Evolutionary conservation across 2,113 vertebrate species (phyloP).

Genomic region (Tragelaphus buxtoni): DNA sequence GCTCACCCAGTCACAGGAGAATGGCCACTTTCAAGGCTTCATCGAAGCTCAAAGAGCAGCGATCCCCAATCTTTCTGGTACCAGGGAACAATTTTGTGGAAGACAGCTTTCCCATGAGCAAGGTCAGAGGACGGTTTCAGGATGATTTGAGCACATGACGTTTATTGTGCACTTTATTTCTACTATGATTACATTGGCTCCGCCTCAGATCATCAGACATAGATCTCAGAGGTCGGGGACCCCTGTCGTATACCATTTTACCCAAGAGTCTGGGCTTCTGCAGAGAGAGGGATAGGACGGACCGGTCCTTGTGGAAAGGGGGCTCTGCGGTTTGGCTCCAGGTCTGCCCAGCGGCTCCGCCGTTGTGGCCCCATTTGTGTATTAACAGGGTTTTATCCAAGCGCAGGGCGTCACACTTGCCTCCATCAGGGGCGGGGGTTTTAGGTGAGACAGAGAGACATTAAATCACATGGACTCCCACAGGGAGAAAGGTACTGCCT

Average conservation of each 20-base stretch:
- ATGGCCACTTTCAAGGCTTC: neutral
- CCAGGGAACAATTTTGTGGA: neutral
- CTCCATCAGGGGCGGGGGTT: neutral
- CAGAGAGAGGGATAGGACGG: accelerated
- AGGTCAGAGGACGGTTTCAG: neutral
- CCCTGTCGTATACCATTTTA: neutral
- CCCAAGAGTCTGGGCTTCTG: neutral
- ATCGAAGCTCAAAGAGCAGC: neutral
- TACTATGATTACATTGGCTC: neutral
- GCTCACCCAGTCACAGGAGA: neutral
- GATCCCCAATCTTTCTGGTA: neutral
- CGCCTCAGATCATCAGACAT: neutral
- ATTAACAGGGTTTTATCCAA: neutral
- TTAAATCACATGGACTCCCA: neutral
- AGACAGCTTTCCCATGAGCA: accelerated
- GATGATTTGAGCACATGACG: accelerated
- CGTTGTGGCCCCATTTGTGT: neutral
- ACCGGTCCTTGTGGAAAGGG: too few relatives aligned
- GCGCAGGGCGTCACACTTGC: accelerated
- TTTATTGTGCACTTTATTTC: neutral
- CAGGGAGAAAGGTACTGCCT: neutral
- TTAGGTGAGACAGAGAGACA: neutral
- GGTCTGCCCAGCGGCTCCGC: accelerated
- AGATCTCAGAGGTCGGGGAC: neutral
- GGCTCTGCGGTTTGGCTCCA: neutral